A percentile compares a stretch with the other conserved stretches of the same genome.
Evolutionary conservation across 2,113 vertebrate species (phyloP).

Genomic region (Lucifuga dentata): DNA sequence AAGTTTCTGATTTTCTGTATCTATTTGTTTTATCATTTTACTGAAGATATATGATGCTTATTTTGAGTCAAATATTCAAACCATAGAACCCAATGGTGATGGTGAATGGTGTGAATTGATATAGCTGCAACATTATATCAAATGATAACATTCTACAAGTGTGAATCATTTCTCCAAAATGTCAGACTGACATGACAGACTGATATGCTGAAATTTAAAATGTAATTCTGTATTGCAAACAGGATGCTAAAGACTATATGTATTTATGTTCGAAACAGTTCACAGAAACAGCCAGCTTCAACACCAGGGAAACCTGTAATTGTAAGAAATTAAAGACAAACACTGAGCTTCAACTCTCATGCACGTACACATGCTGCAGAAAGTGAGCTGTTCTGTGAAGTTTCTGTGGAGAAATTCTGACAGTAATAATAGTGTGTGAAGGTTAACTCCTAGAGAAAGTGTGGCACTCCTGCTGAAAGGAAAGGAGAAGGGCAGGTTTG

Average conservation of each 20-base stretch:
- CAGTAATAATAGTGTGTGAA: conserved; percentile 81
- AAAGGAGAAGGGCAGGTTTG: conserved; percentile 74
- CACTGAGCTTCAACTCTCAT: conserved; percentile 42
- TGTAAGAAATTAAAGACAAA: conserved; percentile 71
- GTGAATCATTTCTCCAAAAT: too few relatives aligned
- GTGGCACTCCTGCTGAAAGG: conserved; percentile 69
- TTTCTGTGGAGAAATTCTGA: conserved; percentile 74
- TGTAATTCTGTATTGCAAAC: too few relatives aligned
- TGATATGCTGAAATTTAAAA: not conserved
- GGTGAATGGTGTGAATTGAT: too few relatives aligned
- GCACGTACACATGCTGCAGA: conserved; percentile 23
- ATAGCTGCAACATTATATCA: too few relatives aligned
- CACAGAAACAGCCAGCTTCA: conserved; percentile 36
- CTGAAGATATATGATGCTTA: too few relatives aligned
- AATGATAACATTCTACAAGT: too few relatives aligned
- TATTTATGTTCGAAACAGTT: conserved; percentile 30
- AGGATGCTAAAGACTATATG: too few relatives aligned
- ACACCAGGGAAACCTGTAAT: conserved; percentile 61
- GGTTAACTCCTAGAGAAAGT: conserved; percentile 77
- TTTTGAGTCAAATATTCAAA: too few relatives aligned
- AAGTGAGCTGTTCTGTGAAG: conserved; percentile 69
- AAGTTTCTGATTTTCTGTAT: too few relatives aligned
- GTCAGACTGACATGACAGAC: conserved; percentile 19
- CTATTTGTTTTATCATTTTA: too few relatives aligned
- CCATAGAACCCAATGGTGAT: too few relatives aligned